A percentile compares a stretch with the other conserved stretches of the same genome.
phyloP scores from a whole-genome alignment of 2,888 invertebrate genomes.

The Physocephala rufipes region DNA sequence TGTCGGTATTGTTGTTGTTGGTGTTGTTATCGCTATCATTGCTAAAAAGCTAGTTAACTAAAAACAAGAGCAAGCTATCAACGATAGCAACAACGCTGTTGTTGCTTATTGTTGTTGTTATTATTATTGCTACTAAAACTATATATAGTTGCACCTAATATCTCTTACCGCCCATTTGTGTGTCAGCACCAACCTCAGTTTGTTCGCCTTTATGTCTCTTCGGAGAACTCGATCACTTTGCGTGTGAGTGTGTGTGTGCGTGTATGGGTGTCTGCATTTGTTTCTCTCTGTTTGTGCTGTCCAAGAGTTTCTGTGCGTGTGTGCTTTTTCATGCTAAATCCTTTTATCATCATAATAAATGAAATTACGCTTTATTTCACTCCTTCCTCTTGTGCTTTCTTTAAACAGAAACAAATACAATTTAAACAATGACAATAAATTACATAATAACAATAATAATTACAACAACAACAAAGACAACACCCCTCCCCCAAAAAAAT shows the following conservation, averaged over 20 bases:
- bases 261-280: constrained; percentile 27
- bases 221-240: not conserved
- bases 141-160: not conserved
- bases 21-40: not conserved
- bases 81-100: not conserved
- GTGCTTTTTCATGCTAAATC: constrained; percentile 37
- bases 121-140: not conserved
- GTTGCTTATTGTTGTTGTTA: not conserved
- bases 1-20: not conserved
- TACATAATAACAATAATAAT: constrained; percentile 26
- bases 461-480: constrained; percentile 10
- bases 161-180: not conserved
- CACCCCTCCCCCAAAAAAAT: no score
- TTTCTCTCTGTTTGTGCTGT: no score
- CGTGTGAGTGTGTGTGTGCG: constrained; percentile 31
- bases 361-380: constrained; percentile 56
- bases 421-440: constrained; percentile 37
- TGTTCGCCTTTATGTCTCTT: not conserved
- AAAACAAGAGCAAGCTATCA: not conserved
- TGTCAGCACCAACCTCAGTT: not conserved
- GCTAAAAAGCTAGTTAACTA: constrained; percentile 8
- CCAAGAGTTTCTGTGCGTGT: constrained; percentile 35
- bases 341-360: constrained; percentile 61
- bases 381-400: constrained; percentile 20
- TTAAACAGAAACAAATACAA: constrained; percentile 26